These are phyloP conservation scores for Dipus sagitta DNA, from an alignment of 2,797 vertebrate genomes.

Conservation along the genomic window DNA sequence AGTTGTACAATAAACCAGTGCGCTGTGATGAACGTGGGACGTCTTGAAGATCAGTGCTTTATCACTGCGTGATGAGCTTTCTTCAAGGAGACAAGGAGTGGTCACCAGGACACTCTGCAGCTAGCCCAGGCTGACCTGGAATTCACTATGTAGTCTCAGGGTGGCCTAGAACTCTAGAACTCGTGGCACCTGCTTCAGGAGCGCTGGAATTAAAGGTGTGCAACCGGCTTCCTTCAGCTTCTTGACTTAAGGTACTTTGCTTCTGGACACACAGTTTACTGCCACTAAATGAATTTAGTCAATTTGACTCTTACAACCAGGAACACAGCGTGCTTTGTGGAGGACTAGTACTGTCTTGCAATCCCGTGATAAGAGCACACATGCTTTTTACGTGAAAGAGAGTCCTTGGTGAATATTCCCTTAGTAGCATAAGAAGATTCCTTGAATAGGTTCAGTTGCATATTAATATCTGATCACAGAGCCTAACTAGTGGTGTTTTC, in stretches of 20 bases:
- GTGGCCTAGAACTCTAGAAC: too few species aligned
- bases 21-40: not conserved
- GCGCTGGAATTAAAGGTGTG: too few species aligned
- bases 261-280: not conserved
- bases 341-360: not conserved
- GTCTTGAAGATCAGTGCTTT: not conserved
- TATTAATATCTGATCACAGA: not conserved
- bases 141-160: too few species aligned
- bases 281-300: not conserved
- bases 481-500: not conserved
- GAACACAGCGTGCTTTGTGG: not conserved
- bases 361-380: not conserved
- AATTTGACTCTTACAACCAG: not conserved
- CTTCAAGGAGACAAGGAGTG: not conserved
- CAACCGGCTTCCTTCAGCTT: not conserved
- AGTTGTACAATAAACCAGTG: not conserved
- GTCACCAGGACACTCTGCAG: too few species aligned
- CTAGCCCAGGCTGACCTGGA: too few species aligned
- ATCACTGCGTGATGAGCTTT: not conserved
- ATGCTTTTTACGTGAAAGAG: not conserved
- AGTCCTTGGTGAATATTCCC: slow-evolving; percentile 3
- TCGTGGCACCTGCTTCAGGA: too few species aligned
- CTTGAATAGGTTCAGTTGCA: not conserved
- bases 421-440: not conserved
- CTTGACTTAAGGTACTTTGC: not conserved